phyloP scores from a whole-genome alignment of 2,888 invertebrate genomes.

The Drosophila helvetica region DNA sequence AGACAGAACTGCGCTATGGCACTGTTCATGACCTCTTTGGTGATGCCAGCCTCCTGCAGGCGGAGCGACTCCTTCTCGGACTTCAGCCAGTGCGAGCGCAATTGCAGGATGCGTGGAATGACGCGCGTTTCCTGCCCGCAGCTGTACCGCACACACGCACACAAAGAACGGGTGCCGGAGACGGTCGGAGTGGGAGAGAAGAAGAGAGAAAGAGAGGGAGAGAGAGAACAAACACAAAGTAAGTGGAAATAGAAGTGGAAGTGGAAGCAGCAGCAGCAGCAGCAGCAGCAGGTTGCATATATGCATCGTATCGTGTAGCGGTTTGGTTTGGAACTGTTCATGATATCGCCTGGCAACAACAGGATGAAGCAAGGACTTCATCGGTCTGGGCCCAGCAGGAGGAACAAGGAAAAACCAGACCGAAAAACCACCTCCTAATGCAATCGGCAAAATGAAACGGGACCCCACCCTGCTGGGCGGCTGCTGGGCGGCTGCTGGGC shows the following conservation, averaged over 20 bases:
- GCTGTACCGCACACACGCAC: conserved; percentile 82
- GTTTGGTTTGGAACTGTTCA: not conserved
- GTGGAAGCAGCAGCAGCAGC: not conserved
- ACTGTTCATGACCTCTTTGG: conserved; percentile 95
- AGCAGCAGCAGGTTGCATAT: conserved; percentile 1
- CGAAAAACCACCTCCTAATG: conserved; percentile 17
- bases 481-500: no score
- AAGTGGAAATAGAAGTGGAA: not conserved
- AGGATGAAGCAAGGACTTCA: not conserved
- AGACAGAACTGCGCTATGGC: conserved; percentile 98
- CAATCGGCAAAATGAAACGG: conserved; percentile 47
- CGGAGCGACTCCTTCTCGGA: conserved; percentile 96
- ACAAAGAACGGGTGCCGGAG: conserved; percentile 9
- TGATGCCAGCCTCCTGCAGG: conserved; percentile 96
- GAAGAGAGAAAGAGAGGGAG: not conserved
- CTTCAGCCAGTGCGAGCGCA: conserved; percentile 97
- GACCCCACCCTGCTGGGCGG: not conserved
- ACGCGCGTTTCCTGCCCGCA: conserved; percentile 99
- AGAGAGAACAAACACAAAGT: not conserved
- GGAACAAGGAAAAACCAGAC: not conserved
- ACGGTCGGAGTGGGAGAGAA: no score
- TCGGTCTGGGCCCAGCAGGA: not conserved
- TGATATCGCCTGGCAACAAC: not conserved
- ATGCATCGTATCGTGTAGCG: not conserved
- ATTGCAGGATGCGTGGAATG: conserved; percentile 97